Percentiles rank a stretch among this genome's conserved stretches.
Evolutionary conservation across 2,888 invertebrate genomes (phyloP).

Genomic region (Tinea trinotella): DNA sequence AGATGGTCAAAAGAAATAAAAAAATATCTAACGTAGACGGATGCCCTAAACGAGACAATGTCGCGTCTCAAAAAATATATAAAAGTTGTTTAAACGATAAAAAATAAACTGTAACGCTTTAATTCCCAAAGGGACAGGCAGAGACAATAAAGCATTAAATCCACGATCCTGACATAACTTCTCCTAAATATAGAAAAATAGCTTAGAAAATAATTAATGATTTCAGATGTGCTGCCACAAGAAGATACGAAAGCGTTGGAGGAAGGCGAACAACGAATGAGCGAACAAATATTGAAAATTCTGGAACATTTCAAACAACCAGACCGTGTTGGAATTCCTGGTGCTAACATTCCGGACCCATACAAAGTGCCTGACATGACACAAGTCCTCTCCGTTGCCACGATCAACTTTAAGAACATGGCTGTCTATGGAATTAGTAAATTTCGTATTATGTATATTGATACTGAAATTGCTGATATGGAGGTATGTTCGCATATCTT

Average conservation of each 20-base stretch:
- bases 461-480: slow-evolving; percentile 82
- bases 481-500: slow-evolving; percentile 73
- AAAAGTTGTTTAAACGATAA: no score
- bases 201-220: no score
- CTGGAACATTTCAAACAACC: slow-evolving; percentile 85
- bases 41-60: no score
- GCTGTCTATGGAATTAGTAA: slow-evolving; percentile 83
- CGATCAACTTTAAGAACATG: slow-evolving; percentile 79
- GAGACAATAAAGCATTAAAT: no score
- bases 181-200: no score
- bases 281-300: slow-evolving; percentile 78
- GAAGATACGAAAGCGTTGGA: slow-evolving; percentile 26
- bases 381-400: slow-evolving; percentile 78
- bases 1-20: no score
- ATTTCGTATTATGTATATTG: slow-evolving; percentile 80
- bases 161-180: no score
- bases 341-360: slow-evolving; percentile 85
- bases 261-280: slow-evolving; percentile 77
- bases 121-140: no score
- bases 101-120: no score
- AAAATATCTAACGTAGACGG: no score
- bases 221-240: neutral
- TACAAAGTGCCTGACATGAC: slow-evolving; percentile 83
- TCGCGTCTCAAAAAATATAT: no score
- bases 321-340: slow-evolving; percentile 86